A percentile compares a stretch with the other conserved stretches of the same genome.
These are phyloP conservation scores for Scarus forsteni DNA, from an alignment of 2,797 vertebrate species.

Conservation along the genomic window DNA sequence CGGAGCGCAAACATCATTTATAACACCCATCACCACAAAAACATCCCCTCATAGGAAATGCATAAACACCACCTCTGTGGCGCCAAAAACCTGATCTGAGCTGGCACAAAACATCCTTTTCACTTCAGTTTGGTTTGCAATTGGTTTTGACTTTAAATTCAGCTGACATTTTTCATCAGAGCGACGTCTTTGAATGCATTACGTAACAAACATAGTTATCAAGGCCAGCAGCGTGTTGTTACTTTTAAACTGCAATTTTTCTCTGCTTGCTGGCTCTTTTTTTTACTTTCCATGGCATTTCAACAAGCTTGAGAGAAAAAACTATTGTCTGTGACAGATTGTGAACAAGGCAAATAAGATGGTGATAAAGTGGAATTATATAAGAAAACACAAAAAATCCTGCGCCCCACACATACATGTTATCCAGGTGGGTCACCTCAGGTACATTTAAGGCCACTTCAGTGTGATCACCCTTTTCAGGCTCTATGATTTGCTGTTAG, in stretches of 20 bases:
- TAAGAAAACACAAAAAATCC: not conserved
- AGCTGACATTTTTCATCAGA: not conserved
- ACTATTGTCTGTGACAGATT: constrained; percentile 2
- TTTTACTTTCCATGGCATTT: not conserved
- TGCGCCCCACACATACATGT: too few species aligned
- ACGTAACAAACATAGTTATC: not conserved
- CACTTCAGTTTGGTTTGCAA: constrained; percentile 2
- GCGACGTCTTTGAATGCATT: constrained; percentile 7
- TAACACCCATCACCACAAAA: constrained; percentile 49
- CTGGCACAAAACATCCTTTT: not conserved
- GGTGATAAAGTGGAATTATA: not conserved
- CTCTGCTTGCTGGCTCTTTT: not conserved
- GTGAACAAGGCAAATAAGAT: not conserved
- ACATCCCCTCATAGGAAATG: constrained; percentile 27
- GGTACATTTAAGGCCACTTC: too few species aligned
- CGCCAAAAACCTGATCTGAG: constrained; percentile 10
- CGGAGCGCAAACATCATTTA: constrained; percentile 52
- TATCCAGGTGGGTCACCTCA: too few species aligned
- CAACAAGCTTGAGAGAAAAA: not conserved
- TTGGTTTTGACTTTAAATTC: not conserved
- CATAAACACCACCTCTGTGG: constrained; percentile 18
- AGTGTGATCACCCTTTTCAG: too few species aligned
- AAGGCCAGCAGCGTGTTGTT: not conserved
- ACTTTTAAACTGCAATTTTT: not conserved
- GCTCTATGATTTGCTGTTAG: too few species aligned